Evolutionary conservation across 1,140 invertebrate genomes (phyloP), one percentile per base, ranked within the genome.

Genomic region (Papilio dardanus): DNA sequence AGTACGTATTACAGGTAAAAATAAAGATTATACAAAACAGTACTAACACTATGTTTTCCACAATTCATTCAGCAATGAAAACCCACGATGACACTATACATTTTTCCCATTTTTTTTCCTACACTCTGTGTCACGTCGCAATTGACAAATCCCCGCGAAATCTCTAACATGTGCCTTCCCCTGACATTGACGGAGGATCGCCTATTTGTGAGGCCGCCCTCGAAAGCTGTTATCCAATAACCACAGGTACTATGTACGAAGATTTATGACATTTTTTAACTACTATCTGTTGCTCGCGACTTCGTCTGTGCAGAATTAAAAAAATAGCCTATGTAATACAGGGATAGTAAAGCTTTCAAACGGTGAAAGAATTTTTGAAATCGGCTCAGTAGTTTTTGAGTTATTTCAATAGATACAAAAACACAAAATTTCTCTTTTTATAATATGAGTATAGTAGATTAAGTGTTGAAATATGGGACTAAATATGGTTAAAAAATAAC

Each of bases 151-250:
- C 24, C 54, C 54, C 54, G 54, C 54, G 54, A 28, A 28, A 62
- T 62, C 54, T 62, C 54, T 28, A 62, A 62, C 54, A 62, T 62
- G 54, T 62, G 54, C 54, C 54, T 62, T 62, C 24, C 4, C 24
- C 30, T 62, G 54, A 62, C 54, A 62, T 62, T 62, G 54, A 62
- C 54, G 54, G 8, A 62, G 54, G 54, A 28, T 16, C 10, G 30
- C 24, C 54, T 62, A 62, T 62, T 62, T 62, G 21, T 8, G 14
- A 62, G 54, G 54, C 54, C 54, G 24, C 54, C 54, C 24, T 62
- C 54, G 24, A 62, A 62, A 28, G 54, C 54, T 62, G 54, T 62
- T 62, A 62, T 62, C 54, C 54, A 62, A 62, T 62, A 62, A 62
- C 54, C 54, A 28, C 50, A 54, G 50, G 50, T 54, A 24, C 19